Conservation (phyloP, 2,113 vertebrate species). For the Bolborhynchus lineola region DNA sequence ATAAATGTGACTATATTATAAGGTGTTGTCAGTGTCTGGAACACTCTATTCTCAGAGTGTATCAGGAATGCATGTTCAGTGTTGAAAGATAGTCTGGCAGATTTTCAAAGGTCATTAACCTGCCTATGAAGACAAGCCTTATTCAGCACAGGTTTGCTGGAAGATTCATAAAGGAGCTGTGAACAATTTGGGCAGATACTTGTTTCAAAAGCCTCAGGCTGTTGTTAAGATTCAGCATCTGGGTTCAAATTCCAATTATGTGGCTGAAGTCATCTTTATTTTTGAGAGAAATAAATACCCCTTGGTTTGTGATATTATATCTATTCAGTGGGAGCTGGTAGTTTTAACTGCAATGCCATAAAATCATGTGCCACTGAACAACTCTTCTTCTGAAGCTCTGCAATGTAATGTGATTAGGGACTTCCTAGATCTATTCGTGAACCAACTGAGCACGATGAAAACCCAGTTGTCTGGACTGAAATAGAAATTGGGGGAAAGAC, state of each 20-base stretch:
- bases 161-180: neutral
- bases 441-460: neutral
- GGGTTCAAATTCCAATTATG: neutral
- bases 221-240: neutral
- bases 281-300: neutral
- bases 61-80: neutral
- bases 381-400: neutral
- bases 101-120: neutral
- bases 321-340: neutral
- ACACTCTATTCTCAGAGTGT: neutral
- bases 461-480: neutral
- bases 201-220: neutral
- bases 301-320: neutral
- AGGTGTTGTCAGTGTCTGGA: neutral
- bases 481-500: neutral
- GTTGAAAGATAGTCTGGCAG: neutral
- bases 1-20: neutral
- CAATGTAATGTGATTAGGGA: neutral
- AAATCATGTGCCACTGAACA: neutral
- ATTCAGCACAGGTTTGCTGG: neutral
- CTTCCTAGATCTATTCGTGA: neutral
- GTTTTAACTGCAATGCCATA: neutral
- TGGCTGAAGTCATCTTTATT: neutral
- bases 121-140: neutral
- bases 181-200: neutral